A percentile compares a stretch with the other conserved stretches of the same genome.
Conservation (phyloP, 2,797 vertebrate species). For the Miichthys miiuy region DNA sequence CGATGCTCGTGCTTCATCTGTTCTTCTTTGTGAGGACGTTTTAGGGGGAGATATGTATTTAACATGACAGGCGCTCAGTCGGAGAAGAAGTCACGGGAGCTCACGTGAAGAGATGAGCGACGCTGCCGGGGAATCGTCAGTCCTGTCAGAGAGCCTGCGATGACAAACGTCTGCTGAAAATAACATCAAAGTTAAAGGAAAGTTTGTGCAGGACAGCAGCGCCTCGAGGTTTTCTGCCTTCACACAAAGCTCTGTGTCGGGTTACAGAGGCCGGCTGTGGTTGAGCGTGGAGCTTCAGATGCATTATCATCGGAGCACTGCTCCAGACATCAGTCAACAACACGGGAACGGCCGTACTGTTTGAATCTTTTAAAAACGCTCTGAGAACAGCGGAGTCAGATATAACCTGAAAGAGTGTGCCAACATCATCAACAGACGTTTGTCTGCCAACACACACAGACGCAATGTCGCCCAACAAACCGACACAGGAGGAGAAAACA, state of each 20-base stretch:
- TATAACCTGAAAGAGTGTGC: slow-evolving; percentile 17
- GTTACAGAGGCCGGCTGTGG: slow-evolving; percentile 20
- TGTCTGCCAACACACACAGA: neutral
- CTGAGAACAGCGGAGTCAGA: neutral
- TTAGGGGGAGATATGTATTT: neutral
- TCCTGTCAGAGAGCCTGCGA: slow-evolving; percentile 23
- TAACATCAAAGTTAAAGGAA: slow-evolving; percentile 2
- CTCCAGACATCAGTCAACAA: slow-evolving; percentile 16
- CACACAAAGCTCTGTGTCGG: slow-evolving; percentile 20
- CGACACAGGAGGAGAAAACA: neutral
- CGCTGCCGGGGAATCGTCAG: neutral
- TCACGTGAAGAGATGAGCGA: slow-evolving; percentile 11
- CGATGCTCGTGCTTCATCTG: slow-evolving; percentile 30
- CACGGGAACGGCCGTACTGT: neutral
- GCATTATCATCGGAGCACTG: neutral
- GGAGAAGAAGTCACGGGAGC: neutral
- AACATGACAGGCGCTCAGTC: slow-evolving; percentile 15
- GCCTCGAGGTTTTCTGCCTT: neutral
- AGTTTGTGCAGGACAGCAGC: neutral
- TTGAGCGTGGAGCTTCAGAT: neutral
- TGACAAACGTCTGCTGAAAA: slow-evolving; percentile 7
- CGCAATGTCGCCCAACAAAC: slow-evolving; percentile 7
- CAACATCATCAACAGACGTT: slow-evolving; percentile 11
- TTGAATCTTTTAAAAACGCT: slow-evolving; percentile 11
- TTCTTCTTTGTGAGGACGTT: neutral